Percentiles rank a stretch among this genome's conserved stretches.
Evolutionary conservation across 2,797 vertebrate species (phyloP).

Genomic region (Trematomus bernacchii): DNA sequence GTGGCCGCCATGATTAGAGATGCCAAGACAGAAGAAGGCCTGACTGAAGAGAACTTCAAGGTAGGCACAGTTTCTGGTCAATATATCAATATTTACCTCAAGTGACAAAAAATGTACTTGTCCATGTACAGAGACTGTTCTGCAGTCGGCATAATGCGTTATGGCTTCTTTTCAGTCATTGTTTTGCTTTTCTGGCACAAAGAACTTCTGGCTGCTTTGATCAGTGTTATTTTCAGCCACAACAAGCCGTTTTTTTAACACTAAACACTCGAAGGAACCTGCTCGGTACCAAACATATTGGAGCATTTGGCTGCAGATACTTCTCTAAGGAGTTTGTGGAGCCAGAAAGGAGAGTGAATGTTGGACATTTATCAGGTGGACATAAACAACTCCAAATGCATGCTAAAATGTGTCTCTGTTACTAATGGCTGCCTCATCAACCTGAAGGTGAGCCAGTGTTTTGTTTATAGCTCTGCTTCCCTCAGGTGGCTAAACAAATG

Average conservation of each 20-base stretch:
- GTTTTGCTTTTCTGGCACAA: not conserved
- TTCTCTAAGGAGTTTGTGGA: not conserved
- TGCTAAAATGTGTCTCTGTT: not conserved
- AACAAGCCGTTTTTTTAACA: not conserved
- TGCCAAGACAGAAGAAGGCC: conserved; percentile 96
- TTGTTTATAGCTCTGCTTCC: not conserved
- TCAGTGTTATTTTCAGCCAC: too few species aligned
- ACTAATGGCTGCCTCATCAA: not conserved
- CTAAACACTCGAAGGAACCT: not conserved
- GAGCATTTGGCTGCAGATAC: not conserved
- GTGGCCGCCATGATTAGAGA: conserved; percentile 99
- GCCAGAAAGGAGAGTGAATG: not conserved
- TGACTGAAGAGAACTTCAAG: conserved; percentile 99
- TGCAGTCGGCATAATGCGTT: not conserved
- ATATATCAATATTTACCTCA: not conserved
- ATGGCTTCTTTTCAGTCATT: not conserved
- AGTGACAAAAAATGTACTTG: not conserved
- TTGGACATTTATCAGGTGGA: not conserved
- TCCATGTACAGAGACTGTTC: not conserved
- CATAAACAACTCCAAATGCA: not conserved
- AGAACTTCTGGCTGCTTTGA: not conserved
- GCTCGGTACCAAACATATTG: not conserved
- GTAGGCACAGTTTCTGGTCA: conserved; percentile 69
- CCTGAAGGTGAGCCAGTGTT: not conserved
- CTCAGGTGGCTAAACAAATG: not conserved